A percentile compares a stretch with the other conserved stretches of the same genome.
Evolutionary conservation across 1,140 invertebrate genomes (phyloP).

Genomic region (Papilio polyxenes): DNA sequence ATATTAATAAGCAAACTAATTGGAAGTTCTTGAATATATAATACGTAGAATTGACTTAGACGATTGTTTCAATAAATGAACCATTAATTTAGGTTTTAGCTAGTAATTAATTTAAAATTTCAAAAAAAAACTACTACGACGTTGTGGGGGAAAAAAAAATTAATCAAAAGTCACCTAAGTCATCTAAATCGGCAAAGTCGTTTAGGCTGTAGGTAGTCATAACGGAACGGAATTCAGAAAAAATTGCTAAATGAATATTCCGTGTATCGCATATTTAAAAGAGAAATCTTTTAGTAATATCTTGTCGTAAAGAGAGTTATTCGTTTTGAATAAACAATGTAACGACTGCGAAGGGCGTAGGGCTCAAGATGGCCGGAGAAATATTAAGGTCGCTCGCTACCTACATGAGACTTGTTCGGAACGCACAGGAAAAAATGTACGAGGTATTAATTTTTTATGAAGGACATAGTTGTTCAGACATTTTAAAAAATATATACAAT

Average conservation of each 20-base stretch:
- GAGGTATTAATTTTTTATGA: constrained; percentile 5
- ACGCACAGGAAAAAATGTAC: neutral
- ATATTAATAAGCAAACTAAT: neutral
- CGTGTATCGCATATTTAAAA: neutral
- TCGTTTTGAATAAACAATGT: neutral
- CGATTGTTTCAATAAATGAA: neutral
- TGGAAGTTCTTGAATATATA: neutral
- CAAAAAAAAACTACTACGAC: no score
- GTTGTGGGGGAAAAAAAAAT: no score
- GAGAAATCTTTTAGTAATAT: neutral
- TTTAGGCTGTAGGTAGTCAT: no score
- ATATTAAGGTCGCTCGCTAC: neutral
- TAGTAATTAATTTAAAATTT: no score
- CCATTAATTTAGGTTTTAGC: neutral
- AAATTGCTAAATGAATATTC: no score
- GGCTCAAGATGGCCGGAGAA: constrained; percentile 4
- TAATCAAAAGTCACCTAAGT: no score
- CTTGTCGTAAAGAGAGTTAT: neutral
- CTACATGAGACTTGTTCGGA: neutral
- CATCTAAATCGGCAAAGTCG: no score
- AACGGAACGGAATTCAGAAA: no score
- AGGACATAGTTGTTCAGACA: neutral
- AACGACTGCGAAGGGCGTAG: neutral
- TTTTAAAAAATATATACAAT: neutral
- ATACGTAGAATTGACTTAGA: neutral